Percentiles rank a stretch among this genome's conserved stretches.
Conservation (phyloP, 2,113 vertebrate genomes). For the Romanogobio albipinnatus region DNA sequence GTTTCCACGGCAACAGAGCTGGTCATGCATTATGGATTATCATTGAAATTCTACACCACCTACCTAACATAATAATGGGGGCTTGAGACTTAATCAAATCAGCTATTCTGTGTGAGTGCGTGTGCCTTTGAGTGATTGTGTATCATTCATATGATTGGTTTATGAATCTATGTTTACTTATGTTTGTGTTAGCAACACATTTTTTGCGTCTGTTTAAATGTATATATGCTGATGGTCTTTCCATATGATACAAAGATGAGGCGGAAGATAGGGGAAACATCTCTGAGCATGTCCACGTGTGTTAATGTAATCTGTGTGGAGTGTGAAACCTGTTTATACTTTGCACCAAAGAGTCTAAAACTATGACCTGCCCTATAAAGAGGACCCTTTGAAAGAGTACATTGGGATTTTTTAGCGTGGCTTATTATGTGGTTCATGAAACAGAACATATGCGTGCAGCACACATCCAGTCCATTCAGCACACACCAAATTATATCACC, state of each 20-base stretch:
- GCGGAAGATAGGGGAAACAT: not conserved
- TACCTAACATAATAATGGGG: constrained; percentile 92
- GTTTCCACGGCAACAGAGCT: constrained; percentile 88
- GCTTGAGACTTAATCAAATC: constrained; percentile 94
- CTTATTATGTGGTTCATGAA: not conserved
- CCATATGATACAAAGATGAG: constrained; percentile 1
- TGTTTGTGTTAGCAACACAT: constrained; percentile 18
- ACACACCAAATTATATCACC: not conserved
- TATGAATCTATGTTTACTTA: constrained; percentile 33
- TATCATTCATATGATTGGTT: constrained; percentile 39
- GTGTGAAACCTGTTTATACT: not conserved
- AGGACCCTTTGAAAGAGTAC: not conserved
- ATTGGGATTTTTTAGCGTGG: not conserved
- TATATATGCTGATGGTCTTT: constrained; percentile 8
- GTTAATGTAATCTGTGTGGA: not conserved
- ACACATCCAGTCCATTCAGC: not conserved
- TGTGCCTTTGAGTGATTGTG: constrained; percentile 44
- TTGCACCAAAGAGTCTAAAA: not conserved
- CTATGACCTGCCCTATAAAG: not conserved
- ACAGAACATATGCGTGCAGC: not conserved
- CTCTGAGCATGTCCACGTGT: not conserved
- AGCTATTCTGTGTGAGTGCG: constrained; percentile 81
- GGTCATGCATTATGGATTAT: constrained; percentile 98
- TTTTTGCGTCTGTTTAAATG: constrained; percentile 14
- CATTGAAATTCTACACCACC: constrained; percentile 96